phyloP scores from a whole-genome alignment of 30 jellyfish, hydroid and myxozoan genomes.

The Rhopilema esculentum region DNA sequence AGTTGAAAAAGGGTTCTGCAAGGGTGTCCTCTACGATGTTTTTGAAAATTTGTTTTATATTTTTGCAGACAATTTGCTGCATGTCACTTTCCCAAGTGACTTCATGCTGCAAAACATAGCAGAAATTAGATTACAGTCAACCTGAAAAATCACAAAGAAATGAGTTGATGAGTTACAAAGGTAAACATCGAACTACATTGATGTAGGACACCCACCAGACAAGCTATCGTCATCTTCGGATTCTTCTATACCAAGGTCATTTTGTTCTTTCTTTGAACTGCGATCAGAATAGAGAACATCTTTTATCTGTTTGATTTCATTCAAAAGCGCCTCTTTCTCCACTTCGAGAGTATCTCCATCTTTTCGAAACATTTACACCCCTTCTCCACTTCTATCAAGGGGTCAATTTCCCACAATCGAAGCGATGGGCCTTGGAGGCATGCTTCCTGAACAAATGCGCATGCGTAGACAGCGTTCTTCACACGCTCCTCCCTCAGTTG shows the following conservation, averaged over 20 bases:
- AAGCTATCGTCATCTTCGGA: not conserved
- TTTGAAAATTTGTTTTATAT: too few species aligned
- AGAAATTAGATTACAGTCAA: too few species aligned
- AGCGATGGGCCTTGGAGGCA: not conserved
- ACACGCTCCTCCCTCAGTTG: too few species aligned
- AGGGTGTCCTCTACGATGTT: too few species aligned
- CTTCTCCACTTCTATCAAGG: not conserved
- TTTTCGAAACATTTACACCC: not conserved
- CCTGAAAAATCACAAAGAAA: too few species aligned
- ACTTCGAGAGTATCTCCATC: slow-evolving; percentile 58
- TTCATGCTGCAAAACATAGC: too few species aligned
- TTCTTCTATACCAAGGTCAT: not conserved
- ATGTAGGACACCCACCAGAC: not conserved
- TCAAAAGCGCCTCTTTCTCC: slow-evolving; percentile 66
- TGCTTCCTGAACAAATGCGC: slow-evolving; percentile 33
- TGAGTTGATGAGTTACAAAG: not conserved
- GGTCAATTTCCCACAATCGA: slow-evolving; percentile 21
- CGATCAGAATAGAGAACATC: slow-evolving; percentile 29
- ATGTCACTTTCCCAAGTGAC: too few species aligned
- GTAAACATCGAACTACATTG: too few species aligned
- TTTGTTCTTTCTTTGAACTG: not conserved
- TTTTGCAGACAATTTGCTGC: too few species aligned
- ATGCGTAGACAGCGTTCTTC: not conserved
- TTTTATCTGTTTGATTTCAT: slow-evolving; percentile 64
- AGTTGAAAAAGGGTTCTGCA: too few species aligned